These are phyloP conservation scores for Rapana venosa DNA, from an alignment of 2,888 invertebrate genomes.

Conservation along the genomic window DNA sequence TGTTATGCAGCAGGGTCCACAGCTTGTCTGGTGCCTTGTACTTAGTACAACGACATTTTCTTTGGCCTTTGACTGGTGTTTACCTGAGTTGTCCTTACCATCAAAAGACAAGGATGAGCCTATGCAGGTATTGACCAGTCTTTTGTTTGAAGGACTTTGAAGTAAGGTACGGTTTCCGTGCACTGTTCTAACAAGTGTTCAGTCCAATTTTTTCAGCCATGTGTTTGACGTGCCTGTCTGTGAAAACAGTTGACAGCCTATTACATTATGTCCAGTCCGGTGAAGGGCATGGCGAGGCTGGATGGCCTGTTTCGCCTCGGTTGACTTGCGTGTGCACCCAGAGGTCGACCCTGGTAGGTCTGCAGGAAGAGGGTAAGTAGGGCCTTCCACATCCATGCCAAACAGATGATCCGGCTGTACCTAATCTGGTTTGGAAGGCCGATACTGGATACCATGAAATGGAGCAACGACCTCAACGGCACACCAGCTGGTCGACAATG, in stretches of 20 bases:
- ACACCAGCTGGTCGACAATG: neutral
- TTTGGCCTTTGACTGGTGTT: neutral
- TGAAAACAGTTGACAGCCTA: neutral
- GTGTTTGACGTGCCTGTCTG: neutral
- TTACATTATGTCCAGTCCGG: neutral
- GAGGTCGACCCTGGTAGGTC: neutral
- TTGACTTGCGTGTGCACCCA: neutral
- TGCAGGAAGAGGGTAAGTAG: neutral
- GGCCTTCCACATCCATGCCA: neutral
- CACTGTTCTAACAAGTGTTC: neutral
- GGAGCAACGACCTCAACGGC: neutral
- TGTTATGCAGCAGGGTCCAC: neutral
- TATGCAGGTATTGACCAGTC: no score
- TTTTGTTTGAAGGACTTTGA: neutral
- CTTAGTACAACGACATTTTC: constrained; percentile 20
- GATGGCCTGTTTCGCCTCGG: neutral
- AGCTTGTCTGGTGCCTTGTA: constrained; percentile 30
- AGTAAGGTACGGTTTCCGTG: neutral
- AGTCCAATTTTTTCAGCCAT: neutral
- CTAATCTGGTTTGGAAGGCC: constrained; percentile 11
- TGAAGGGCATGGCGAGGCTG: neutral
- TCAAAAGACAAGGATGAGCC: no score
- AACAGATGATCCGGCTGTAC: neutral
- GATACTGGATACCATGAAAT: constrained; percentile 1
- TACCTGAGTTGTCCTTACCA: no score